phyloP scores from a whole-genome alignment of 2,888 invertebrate genomes.

The Acrobeloides nanus region DNA sequence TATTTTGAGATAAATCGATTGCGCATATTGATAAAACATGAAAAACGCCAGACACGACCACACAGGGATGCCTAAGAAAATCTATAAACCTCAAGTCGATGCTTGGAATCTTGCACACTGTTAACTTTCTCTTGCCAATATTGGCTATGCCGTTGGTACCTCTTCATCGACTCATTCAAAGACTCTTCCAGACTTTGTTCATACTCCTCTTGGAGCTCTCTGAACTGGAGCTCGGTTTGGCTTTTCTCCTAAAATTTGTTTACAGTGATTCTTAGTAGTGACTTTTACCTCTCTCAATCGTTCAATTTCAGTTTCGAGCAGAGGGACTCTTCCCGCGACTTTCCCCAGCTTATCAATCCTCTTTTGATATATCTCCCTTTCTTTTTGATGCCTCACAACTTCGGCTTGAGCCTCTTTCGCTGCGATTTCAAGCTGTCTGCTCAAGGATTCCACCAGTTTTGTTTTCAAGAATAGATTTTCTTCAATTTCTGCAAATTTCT shows the following conservation, averaged over 20 bases:
- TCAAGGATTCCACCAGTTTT: slow-evolving; percentile 36
- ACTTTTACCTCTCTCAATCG: slow-evolving; percentile 27
- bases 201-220: slow-evolving; percentile 25
- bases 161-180: slow-evolving; percentile 36
- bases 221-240: slow-evolving; percentile 19
- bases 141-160: slow-evolving; percentile 35
- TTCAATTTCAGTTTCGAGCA: slow-evolving; percentile 38
- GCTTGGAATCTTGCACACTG: slow-evolving; percentile 25
- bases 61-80: no score
- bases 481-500: slow-evolving; percentile 45
- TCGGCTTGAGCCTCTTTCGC: slow-evolving; percentile 18
- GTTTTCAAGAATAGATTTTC: slow-evolving; percentile 44
- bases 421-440: slow-evolving; percentile 26
- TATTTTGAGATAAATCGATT: no score
- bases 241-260: slow-evolving; percentile 30
- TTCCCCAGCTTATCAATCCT: slow-evolving; percentile 24
- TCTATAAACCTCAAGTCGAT: slow-evolving; percentile 4
- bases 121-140: slow-evolving; percentile 45
- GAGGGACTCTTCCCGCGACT: slow-evolving; percentile 36
- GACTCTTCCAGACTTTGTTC: slow-evolving; percentile 40
- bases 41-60: no score
- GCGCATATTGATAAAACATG: no score
- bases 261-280: no score
- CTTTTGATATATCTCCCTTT: slow-evolving; percentile 17
- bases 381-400: slow-evolving; percentile 20